Percentiles rank a stretch among this genome's conserved stretches.
phyloP scores from a whole-genome alignment of 2,888 invertebrate genomes.

The Antitype chi region DNA sequence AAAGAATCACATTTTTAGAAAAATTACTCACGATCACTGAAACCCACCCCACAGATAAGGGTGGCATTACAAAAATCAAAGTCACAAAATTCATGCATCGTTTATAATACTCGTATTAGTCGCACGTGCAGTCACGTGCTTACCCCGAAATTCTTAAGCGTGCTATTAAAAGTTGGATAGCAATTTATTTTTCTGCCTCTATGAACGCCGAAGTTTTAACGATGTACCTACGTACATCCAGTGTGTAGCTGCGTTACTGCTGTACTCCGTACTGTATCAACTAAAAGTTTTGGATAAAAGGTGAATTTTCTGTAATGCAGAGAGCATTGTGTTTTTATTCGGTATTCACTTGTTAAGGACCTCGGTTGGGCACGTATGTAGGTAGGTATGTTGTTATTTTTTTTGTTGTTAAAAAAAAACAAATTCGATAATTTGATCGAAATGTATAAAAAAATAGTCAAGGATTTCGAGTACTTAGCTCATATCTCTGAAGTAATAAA shows the following conservation, averaged over 20 bases:
- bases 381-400: too few relatives aligned
- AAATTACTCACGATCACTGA: background rate
- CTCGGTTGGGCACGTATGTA: background rate
- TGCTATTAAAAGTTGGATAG: constrained; percentile 79
- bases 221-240: constrained; percentile 68
- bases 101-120: constrained; percentile 23
- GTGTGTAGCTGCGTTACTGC: constrained; percentile 47
- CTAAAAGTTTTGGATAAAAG: constrained; percentile 40
- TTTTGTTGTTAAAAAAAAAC: background rate
- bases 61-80: constrained; percentile 48
- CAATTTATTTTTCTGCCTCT: constrained; percentile 79
- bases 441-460: background rate
- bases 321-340: background rate
- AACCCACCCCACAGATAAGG: constrained; percentile 32
- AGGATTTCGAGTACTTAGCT: background rate
- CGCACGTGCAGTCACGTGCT: constrained; percentile 56
- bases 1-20: background rate
- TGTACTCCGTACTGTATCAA: constrained; percentile 38
- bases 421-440: background rate
- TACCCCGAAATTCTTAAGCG: constrained; percentile 63
- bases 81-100: constrained; percentile 51
- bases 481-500: background rate
- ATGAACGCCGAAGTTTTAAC: constrained; percentile 78
- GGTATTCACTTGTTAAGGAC: background rate
- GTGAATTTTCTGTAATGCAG: constrained; percentile 18